Conservation (phyloP, 92 coral and sea anemone species). For the Metridium senile region DNA sequence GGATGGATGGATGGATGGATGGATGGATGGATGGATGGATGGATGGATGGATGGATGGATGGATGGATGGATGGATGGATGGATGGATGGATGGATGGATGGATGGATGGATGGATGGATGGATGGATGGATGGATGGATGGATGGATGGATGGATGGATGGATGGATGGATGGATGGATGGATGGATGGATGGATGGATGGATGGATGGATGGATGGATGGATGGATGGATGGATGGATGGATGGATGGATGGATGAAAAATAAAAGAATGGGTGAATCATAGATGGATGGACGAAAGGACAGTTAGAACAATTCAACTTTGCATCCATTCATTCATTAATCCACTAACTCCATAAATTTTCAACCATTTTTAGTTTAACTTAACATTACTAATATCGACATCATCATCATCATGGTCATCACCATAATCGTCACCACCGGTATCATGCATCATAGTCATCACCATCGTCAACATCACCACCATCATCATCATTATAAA, state of each 20-base stretch:
- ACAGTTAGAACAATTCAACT: too few species aligned
- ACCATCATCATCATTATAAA: too few species aligned
- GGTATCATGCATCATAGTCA: not conserved
- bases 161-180: not conserved
- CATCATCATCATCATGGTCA: too few species aligned
- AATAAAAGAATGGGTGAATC: not conserved
- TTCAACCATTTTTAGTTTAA: too few species aligned
- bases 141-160: not conserved
- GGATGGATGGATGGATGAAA: not conserved
- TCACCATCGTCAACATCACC: too few species aligned
- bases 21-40: not conserved
- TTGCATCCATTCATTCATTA: too few species aligned
- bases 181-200: not conserved
- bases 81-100: not conserved
- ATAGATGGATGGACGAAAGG: not conserved
- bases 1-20: not conserved
- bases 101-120: not conserved
- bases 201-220: not conserved
- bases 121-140: not conserved
- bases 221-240: not conserved
- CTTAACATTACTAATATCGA: too few species aligned
- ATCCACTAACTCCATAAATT: too few species aligned
- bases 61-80: not conserved
- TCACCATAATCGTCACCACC: too few species aligned
- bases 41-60: not conserved